Percentiles rank a stretch among this genome's conserved stretches.
Conservation (phyloP, 2,797 vertebrate genomes). For the Coendou prehensilis region DNA sequence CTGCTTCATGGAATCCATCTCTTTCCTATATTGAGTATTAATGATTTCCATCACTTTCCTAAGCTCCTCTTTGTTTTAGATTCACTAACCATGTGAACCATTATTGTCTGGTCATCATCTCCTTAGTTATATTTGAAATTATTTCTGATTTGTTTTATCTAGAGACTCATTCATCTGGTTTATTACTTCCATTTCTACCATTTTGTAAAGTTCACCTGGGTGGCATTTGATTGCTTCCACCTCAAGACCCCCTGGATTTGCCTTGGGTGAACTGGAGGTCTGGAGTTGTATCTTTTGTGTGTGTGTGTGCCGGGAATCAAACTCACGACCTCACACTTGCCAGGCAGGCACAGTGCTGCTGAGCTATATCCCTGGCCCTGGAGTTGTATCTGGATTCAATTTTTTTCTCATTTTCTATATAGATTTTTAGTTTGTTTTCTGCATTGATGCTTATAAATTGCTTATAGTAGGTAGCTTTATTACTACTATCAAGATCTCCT, state of each 20-base stretch:
- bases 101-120: background rate
- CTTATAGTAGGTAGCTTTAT: background rate
- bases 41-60: background rate
- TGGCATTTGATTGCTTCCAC: background rate
- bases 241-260: background rate
- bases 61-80: no score
- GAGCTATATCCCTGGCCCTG: background rate
- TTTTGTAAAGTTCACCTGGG: background rate
- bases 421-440: background rate
- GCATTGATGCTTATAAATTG: background rate
- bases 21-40: background rate
- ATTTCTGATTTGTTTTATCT: background rate
- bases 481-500: background rate
- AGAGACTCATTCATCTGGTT: background rate
- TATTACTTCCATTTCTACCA: background rate
- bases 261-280: background rate
- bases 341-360: no score
- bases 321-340: no score
- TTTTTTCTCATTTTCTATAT: background rate
- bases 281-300: background rate
- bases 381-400: background rate
- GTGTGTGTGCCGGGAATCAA: no score
- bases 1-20: background rate
- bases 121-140: background rate
- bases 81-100: background rate